These are phyloP conservation scores for Urocyon cinereoargenteus DNA, from an alignment of 2,797 vertebrate genomes.

Conservation along the genomic window DNA sequence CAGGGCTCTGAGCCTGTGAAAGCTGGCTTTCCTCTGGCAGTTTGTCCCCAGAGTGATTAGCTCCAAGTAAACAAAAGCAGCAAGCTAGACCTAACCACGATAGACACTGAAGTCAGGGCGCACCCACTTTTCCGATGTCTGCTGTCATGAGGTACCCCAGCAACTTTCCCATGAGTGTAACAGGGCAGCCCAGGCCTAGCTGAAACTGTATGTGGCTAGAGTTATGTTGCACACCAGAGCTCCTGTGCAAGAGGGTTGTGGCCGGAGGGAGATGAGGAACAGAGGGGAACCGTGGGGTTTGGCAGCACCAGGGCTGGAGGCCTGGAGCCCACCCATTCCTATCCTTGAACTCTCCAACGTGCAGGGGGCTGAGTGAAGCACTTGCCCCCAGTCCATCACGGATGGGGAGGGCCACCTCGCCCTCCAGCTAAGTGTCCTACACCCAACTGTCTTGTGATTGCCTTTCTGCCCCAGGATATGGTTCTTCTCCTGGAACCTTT, in stretches of 20 bases:
- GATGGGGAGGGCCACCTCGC: background rate
- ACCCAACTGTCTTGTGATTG: constrained; percentile 29
- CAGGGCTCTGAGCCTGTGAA: constrained; percentile 12
- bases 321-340: background rate
- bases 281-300: background rate
- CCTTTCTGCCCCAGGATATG: background rate
- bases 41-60: constrained; percentile 27
- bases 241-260: background rate
- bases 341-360: background rate
- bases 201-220: background rate
- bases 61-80: constrained; percentile 58
- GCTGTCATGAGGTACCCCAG: background rate
- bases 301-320: background rate
- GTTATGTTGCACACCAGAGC: background rate
- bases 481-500: constrained; percentile 40
- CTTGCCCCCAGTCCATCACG: background rate
- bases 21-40: constrained; percentile 43
- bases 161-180: background rate
- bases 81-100: background rate
- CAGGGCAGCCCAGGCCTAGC: background rate
- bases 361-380: background rate
- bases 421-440: constrained; percentile 5
- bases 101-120: background rate
- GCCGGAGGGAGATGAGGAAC: background rate
- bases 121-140: constrained; percentile 12